Percentiles rank a stretch among this genome's conserved stretches.
phyloP scores from a whole-genome alignment of 2,888 invertebrate species.

The Hemicrepidius hirtus region DNA sequence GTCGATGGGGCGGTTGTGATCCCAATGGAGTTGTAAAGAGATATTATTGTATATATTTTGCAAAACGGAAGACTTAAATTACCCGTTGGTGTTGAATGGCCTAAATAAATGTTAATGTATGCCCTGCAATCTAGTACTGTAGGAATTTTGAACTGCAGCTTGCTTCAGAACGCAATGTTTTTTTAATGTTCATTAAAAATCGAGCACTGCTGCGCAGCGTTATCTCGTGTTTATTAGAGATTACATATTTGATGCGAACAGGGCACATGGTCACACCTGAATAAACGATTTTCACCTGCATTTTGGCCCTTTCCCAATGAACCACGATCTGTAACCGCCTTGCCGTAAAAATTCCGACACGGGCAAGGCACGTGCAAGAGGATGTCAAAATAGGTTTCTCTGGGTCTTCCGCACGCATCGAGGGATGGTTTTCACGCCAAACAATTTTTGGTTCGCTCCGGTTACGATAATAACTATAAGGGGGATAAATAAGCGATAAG shows the following conservation, averaged over 20 bases:
- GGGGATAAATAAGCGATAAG: neutral
- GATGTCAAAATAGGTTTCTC: constrained; percentile 37
- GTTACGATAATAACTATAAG: neutral
- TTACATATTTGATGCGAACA: constrained; percentile 17
- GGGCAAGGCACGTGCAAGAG: constrained; percentile 41
- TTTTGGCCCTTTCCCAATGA: constrained; percentile 5
- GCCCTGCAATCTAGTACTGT: no score
- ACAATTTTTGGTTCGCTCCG: neutral
- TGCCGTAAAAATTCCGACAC: constrained; percentile 39
- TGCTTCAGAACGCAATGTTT: neutral
- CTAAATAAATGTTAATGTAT: no score
- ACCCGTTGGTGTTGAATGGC: no score
- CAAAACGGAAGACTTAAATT: neutral
- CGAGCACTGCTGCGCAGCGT: constrained; percentile 11
- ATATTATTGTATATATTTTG: constrained; percentile 2
- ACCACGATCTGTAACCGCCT: constrained; percentile 33
- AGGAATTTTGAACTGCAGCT: neutral
- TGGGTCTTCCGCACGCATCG: neutral
- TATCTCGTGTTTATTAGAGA: constrained; percentile 11
- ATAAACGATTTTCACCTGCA: constrained; percentile 4
- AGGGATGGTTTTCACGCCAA: neutral
- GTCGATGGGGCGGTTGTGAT: neutral
- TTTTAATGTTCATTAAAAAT: constrained; percentile 8
- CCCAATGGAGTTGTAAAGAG: neutral
- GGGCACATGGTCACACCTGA: constrained; percentile 15